These are phyloP conservation scores for Ceryle rudis DNA, from an alignment of 2,797 vertebrate genomes.

Conservation along the genomic window DNA sequence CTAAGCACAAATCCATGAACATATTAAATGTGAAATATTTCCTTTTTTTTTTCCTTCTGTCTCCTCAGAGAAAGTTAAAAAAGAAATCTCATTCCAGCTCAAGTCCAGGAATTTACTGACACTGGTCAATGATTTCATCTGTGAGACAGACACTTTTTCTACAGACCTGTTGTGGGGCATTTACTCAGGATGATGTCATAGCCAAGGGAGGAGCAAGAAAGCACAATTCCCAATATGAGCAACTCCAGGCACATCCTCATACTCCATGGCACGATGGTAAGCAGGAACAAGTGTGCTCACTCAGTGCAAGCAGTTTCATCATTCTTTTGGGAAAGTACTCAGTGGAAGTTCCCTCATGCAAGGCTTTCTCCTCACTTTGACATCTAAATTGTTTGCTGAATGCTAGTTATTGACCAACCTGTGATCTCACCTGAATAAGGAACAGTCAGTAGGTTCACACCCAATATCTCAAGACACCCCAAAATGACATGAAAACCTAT, in stretches of 20 bases:
- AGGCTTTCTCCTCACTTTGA: constrained; percentile 11
- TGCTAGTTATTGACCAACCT: not conserved
- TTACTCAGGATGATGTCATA: not conserved
- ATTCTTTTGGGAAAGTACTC: constrained; percentile 48
- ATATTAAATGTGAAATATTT: not conserved
- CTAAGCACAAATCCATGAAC: not conserved
- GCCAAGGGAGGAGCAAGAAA: not conserved
- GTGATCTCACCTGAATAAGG: not conserved
- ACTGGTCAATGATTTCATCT: not conserved
- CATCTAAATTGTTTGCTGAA: not conserved
- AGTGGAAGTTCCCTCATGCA: constrained; percentile 43
- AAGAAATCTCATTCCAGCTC: not conserved
- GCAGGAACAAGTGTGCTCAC: not conserved
- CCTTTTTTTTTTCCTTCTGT: fast-evolving
- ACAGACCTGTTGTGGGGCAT: not conserved
- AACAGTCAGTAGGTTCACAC: not conserved
- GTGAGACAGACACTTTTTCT: not conserved
- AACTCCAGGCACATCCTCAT: constrained; percentile 18
- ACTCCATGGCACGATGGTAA: not conserved
- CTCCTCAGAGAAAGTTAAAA: not conserved
- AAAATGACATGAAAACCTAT: not conserved
- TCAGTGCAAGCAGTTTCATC: constrained; percentile 9
- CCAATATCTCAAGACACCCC: not conserved
- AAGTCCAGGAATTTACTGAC: not conserved
- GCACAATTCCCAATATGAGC: constrained; percentile 15